Evolutionary conservation across 64 coral and sea anemone genomes (phyloP).

Genomic region (Pachyseris speciosa): DNA sequence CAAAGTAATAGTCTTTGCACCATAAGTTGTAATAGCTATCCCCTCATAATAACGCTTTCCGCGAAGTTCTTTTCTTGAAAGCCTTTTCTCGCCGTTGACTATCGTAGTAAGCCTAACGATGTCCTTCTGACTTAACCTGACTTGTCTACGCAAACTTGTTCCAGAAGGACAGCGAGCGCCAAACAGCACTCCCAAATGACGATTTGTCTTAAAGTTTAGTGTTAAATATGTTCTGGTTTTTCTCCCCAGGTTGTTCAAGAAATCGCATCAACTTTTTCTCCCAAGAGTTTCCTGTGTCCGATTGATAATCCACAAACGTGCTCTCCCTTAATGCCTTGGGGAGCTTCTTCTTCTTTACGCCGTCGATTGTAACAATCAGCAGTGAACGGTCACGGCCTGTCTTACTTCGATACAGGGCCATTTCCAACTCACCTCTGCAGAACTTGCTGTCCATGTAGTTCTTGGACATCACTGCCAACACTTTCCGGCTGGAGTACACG

Average conservation of each 20-base stretch:
- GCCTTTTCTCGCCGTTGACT: too few species aligned
- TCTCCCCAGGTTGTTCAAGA: background rate
- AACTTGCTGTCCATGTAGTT: conserved; percentile 64
- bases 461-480: conserved; percentile 58
- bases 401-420: conserved; percentile 52
- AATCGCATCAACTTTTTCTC: conserved; percentile 37
- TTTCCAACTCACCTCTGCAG: conserved; percentile 46
- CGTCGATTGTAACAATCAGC: conserved; percentile 47
- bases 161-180: too few species aligned
- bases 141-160: too few species aligned
- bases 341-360: conserved; percentile 43
- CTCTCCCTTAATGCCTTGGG: conserved; percentile 58
- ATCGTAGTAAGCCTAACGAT: too few species aligned
- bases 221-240: background rate
- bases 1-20: too few species aligned
- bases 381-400: conserved; percentile 13
- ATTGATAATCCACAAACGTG: conserved; percentile 57
- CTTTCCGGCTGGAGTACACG: conserved; percentile 60
- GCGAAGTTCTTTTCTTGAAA: too few species aligned
- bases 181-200: too few species aligned
- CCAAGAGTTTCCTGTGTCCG: conserved; percentile 24
- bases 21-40: too few species aligned
- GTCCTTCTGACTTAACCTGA: too few species aligned
- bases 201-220: conserved; percentile 1
- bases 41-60: too few species aligned